phyloP scores from a whole-genome alignment of 2,797 vertebrate genomes.

The Chaenodraco wilsoni region DNA sequence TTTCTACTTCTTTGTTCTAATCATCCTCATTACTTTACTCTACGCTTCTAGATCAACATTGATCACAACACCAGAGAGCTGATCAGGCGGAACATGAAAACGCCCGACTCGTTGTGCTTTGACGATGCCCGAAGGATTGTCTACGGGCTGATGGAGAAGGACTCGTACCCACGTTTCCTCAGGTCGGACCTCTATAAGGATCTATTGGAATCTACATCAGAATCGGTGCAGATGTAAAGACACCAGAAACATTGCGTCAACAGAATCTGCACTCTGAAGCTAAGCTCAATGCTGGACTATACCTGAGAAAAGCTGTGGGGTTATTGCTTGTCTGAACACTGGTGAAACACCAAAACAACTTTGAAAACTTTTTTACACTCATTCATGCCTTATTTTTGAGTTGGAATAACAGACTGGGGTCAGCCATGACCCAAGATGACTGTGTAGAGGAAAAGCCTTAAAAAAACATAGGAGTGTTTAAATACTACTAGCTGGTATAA shows the following conservation, averaged over 20 bases:
- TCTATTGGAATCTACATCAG: conserved; percentile 75
- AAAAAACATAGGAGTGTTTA: neutral
- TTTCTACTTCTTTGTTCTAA: neutral
- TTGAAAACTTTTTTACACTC: neutral
- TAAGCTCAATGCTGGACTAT: conserved; percentile 21
- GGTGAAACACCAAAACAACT: neutral
- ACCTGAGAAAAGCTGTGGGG: conserved; percentile 10
- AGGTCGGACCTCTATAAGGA: conserved; percentile 86
- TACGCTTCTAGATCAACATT: conserved; percentile 88
- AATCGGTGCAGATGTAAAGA: conserved; percentile 58
- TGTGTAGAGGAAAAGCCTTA: neutral
- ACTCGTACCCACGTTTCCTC: conserved; percentile 90
- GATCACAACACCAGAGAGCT: conserved; percentile 87
- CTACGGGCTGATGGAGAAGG: conserved; percentile 88
- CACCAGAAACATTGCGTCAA: conserved; percentile 8
- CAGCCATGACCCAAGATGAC: neutral
- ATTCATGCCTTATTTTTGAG: conserved; percentile 1
- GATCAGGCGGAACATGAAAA: conserved; percentile 81
- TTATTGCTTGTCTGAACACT: conserved; percentile 5
- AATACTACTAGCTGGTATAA: neutral
- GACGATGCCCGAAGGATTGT: conserved; percentile 89
- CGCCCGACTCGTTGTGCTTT: conserved; percentile 83
- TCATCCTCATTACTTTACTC: conserved; percentile 1
- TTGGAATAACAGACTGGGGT: conserved; percentile 3
- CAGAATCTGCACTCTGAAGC: conserved; percentile 17